phyloP scores from a whole-genome alignment of 2,797 vertebrate species.

The Aulostomus chinensis region DNA sequence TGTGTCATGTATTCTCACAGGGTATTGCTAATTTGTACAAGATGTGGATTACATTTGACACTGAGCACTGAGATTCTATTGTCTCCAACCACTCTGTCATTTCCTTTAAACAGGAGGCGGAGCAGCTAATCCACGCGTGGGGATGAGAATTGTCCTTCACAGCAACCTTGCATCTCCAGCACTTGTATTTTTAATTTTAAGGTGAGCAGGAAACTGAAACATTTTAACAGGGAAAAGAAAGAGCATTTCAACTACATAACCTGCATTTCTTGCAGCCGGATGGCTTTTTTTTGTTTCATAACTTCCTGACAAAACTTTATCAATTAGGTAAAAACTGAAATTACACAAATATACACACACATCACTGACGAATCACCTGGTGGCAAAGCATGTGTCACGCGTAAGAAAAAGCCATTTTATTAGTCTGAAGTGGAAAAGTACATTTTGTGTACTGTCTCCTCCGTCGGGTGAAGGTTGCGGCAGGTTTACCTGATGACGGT shows the following conservation, averaged over 20 bases:
- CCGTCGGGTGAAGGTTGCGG: slow-evolving; percentile 3
- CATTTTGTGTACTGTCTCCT: neutral
- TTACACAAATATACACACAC: neutral
- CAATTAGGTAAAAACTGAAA: neutral
- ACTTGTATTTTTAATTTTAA: no score
- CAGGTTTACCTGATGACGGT: slow-evolving; percentile 92
- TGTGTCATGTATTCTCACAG: slow-evolving; percentile 36
- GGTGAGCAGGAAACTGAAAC: neutral
- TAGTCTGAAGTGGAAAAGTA: no score
- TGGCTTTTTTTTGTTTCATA: no score
- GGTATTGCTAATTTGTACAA: slow-evolving; percentile 28
- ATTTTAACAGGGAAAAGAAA: no score
- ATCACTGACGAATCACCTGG: neutral
- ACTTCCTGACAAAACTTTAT: no score
- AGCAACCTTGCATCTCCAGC: slow-evolving; percentile 7
- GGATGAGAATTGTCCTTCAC: slow-evolving; percentile 5
- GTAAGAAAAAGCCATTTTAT: no score
- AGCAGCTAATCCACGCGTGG: slow-evolving; percentile 10
- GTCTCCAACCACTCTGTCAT: slow-evolving; percentile 21
- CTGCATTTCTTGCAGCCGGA: neutral
- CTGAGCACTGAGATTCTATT: slow-evolving; percentile 15
- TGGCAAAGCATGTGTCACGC: neutral
- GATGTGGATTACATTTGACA: slow-evolving; percentile 41
- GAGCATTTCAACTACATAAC: neutral
- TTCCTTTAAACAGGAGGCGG: slow-evolving; percentile 18